A percentile compares a stretch with the other conserved stretches of the same genome.
Conservation (phyloP, 2,113 vertebrate genomes). For the Hemibagrus wyckioides region DNA sequence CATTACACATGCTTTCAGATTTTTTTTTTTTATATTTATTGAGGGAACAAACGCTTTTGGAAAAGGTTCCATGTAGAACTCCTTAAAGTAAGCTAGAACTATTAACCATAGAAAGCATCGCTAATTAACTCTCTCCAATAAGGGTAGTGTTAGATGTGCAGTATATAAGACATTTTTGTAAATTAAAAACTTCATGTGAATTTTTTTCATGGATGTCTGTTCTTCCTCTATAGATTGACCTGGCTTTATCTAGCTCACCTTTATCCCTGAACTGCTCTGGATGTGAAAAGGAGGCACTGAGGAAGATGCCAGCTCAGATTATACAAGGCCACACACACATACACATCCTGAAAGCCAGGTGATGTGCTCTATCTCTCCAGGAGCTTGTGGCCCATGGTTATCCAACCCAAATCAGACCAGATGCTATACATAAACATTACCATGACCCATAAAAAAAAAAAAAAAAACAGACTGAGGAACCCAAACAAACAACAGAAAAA, state of each 20-base stretch:
- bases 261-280: slow-evolving; percentile 62
- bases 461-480: background rate
- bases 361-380: slow-evolving; percentile 47
- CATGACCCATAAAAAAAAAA: slow-evolving; percentile 47
- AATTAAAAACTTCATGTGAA: background rate
- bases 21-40: background rate
- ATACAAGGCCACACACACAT: slow-evolving; percentile 44
- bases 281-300: slow-evolving; percentile 49
- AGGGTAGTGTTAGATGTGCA: background rate
- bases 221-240: slow-evolving; percentile 66
- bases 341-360: slow-evolving; percentile 47
- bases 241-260: slow-evolving; percentile 62
- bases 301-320: slow-evolving; percentile 67
- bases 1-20: background rate
- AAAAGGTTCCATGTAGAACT: background rate
- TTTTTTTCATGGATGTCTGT: background rate
- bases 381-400: slow-evolving; percentile 46
- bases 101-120: background rate
- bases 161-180: background rate
- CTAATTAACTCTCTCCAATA: background rate
- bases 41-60: background rate
- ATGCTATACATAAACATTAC: slow-evolving; percentile 58
- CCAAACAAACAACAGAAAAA: slow-evolving; percentile 4
- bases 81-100: background rate
- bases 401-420: slow-evolving; percentile 44